Evolutionary conservation across 2,888 invertebrate genomes (phyloP).

Genomic region (Andrena trimmerana): DNA sequence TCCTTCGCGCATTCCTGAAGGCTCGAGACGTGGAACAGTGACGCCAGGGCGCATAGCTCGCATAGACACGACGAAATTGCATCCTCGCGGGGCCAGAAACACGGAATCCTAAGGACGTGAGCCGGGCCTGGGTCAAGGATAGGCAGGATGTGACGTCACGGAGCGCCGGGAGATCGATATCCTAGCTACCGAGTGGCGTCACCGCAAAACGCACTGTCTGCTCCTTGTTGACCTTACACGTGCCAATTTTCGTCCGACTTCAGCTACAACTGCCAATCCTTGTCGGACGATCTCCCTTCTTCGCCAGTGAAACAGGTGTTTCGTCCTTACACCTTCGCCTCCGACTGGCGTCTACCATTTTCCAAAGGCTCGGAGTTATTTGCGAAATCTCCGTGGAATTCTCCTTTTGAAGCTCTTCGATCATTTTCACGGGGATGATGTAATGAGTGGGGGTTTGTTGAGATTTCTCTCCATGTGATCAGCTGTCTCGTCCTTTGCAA

Average conservation of each 20-base stretch:
- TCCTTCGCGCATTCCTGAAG: slow-evolving; percentile 4
- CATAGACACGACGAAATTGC: slow-evolving; percentile 28
- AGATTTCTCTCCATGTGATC: not conserved
- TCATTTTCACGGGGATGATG: too few relatives aligned
- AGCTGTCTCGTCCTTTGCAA: not conserved
- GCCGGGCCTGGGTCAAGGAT: slow-evolving; percentile 83
- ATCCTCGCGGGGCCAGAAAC: slow-evolving; percentile 42
- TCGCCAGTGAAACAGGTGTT: slow-evolving; percentile 5
- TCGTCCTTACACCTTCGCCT: not conserved
- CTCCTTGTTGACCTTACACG: slow-evolving; percentile 61
- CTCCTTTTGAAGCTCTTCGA: too few relatives aligned
- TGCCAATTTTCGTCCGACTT: slow-evolving; percentile 30
- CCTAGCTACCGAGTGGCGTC: slow-evolving; percentile 68
- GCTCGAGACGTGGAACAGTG: not conserved
- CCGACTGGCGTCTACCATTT: not conserved
- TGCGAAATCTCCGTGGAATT: too few relatives aligned
- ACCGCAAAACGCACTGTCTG: slow-evolving; percentile 64
- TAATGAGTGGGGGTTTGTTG: too few relatives aligned
- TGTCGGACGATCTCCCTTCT: not conserved
- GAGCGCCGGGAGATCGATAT: slow-evolving; percentile 82
- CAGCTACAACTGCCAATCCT: not conserved
- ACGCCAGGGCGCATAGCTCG: slow-evolving; percentile 7
- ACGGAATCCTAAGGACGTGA: slow-evolving; percentile 75
- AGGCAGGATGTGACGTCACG: slow-evolving; percentile 84
- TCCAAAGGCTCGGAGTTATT: not conserved